Percentiles rank a stretch among this genome's conserved stretches.
Evolutionary conservation across 2,113 vertebrate species (phyloP).

Genomic region (Girardinichthys multiradiatus): DNA sequence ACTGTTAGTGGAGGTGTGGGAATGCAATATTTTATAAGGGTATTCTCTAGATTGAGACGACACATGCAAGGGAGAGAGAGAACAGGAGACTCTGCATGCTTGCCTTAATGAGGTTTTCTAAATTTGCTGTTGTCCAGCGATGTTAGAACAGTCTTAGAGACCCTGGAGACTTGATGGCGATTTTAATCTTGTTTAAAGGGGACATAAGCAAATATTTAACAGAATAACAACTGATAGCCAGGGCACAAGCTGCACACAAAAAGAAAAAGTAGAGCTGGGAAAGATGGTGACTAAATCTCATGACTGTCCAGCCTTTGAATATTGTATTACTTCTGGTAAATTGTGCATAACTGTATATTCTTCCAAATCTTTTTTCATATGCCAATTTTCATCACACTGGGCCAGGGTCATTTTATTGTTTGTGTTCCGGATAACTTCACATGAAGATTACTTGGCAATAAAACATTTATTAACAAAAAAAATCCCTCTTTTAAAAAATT

Average conservation of each 20-base stretch:
- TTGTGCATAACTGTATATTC: neutral
- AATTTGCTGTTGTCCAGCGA: too few relatives aligned
- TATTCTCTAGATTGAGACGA: too few relatives aligned
- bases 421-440: slow-evolving; percentile 19
- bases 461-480: slow-evolving; percentile 23
- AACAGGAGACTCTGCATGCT: too few relatives aligned
- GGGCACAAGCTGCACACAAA: neutral
- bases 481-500: slow-evolving; percentile 31
- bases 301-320: neutral
- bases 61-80: too few relatives aligned
- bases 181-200: neutral
- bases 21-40: too few relatives aligned
- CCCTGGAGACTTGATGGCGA: neutral
- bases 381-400: slow-evolving; percentile 5
- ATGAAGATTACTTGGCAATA: slow-evolving; percentile 19
- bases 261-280: neutral
- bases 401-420: slow-evolving; percentile 28
- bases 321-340: neutral
- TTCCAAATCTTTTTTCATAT: neutral
- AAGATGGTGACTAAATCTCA: neutral
- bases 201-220: neutral
- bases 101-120: too few relatives aligned
- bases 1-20: too few relatives aligned
- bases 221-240: neutral
- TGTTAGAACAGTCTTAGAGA: too few relatives aligned